A percentile compares a stretch with the other conserved stretches of the same genome.
Evolutionary conservation across 2,113 vertebrate species (phyloP).

Genomic region (Elachura formosa): DNA sequence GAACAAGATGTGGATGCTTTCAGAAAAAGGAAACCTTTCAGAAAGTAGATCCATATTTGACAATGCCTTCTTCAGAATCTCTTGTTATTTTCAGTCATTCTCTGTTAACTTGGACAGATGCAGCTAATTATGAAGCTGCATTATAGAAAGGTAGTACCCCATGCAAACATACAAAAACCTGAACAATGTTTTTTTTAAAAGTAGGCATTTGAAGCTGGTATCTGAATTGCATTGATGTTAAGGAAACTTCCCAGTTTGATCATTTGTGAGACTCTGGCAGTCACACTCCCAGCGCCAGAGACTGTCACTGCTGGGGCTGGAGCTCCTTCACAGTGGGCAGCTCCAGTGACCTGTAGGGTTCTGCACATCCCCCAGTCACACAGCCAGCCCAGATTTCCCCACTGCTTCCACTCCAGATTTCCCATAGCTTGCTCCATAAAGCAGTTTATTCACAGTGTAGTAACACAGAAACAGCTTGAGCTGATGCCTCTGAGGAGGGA

Average conservation of each 20-base stretch:
- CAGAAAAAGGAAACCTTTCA: background rate
- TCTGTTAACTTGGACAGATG: background rate
- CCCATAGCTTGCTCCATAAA: background rate
- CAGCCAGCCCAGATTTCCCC: background rate
- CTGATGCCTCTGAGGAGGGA: background rate
- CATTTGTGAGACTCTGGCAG: background rate
- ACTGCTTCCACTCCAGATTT: background rate
- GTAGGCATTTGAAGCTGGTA: background rate
- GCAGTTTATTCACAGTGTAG: background rate
- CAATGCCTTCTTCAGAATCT: background rate
- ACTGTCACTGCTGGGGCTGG: background rate
- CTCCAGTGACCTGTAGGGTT: background rate
- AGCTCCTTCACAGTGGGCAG: background rate
- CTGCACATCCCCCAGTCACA: background rate
- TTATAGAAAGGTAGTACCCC: background rate
- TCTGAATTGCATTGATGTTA: background rate
- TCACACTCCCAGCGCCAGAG: background rate
- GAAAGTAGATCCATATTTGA: background rate
- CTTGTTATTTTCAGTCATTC: background rate
- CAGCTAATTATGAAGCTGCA: background rate
- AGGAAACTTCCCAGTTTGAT: background rate
- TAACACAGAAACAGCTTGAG: background rate
- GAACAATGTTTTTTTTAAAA: background rate
- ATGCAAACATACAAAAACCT: background rate
- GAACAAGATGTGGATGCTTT: background rate